These are phyloP conservation scores for Pitta sordida DNA, from an alignment of 2,113 vertebrate genomes.

Conservation along the genomic window DNA sequence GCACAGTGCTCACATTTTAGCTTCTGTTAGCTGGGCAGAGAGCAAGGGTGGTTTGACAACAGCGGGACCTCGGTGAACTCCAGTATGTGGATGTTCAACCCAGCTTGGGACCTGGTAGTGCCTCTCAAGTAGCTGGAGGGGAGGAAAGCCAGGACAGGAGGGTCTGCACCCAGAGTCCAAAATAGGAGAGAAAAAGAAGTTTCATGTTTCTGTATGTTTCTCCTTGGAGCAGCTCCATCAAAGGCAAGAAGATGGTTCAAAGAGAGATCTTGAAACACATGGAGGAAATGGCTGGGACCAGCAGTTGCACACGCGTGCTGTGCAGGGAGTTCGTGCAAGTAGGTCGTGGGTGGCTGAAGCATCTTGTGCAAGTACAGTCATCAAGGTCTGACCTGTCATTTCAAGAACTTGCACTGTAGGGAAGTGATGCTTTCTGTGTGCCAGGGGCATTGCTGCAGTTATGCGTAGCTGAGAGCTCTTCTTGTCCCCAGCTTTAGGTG, in stretches of 20 bases:
- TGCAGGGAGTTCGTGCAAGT: fast-evolving
- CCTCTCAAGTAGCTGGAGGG: background rate
- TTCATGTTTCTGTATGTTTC: background rate
- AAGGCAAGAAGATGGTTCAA: background rate
- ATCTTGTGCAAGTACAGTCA: background rate
- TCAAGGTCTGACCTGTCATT: background rate
- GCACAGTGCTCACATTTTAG: background rate
- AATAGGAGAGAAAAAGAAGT: background rate
- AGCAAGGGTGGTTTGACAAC: background rate
- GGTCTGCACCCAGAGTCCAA: background rate
- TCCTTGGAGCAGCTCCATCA: background rate
- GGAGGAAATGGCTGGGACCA: background rate
- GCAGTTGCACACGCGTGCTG: background rate
- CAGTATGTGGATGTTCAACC: background rate
- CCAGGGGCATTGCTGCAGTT: background rate
- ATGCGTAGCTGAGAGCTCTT: background rate
- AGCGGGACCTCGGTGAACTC: background rate
- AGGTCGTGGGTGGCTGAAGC: background rate
- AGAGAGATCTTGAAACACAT: background rate
- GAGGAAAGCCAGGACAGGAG: background rate
- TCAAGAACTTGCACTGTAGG: background rate
- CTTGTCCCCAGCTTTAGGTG: background rate
- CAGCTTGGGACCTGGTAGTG: background rate
- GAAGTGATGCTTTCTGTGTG: background rate
- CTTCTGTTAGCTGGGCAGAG: background rate